Evolutionary conservation across 2,113 vertebrate species (phyloP), one percentile per base, ranked within the genome.

Genomic region (Motacilla tschutschensis): DNA sequence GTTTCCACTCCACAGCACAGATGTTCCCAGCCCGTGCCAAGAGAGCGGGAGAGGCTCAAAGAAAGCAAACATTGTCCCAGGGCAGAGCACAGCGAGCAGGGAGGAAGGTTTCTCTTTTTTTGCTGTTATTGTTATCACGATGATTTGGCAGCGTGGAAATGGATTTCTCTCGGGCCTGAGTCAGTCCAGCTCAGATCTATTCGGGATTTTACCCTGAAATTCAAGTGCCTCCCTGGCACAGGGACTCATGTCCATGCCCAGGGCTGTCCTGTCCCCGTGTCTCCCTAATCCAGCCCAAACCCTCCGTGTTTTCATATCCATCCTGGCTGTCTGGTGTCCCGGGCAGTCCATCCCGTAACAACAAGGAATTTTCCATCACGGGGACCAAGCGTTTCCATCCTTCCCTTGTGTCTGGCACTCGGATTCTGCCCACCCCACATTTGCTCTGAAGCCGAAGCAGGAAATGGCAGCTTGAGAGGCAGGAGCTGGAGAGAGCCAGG

Each of bases 1-100:
- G 4, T 83, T 91, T 89, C 82, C 88, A 90, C 65, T 69, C 28
- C 4, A 5, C 18, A 0, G 8, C 69, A 73, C 83, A 54, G 65
- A 69, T 43, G 69, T 75, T 88, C 83, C 63, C 72, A 70, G 87
- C 77, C 79, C 1, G 2, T 57, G 79, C 85, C 94, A 91, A 81
- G 66, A 47, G 78, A 71, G 70, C 5, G 1, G 53, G 86, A 91
- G 67, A 88, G 51, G 75, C 82, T 95, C 51, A 50, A 28, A 73
- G 24, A 92, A 65, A 90, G 82, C 54, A 83, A 84, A 58, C 87
- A 84, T 41, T 73, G 82, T 93, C 85, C 82, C 59, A 0, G 22
- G 59, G 75, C 71, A 76, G 55, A 89, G 60, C 26, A 2, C 78
- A 38, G 74, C 0, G 0, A 79, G 71, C 54, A 8, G 6, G 38